Base-by-base conservation (phyloP, 2,113 vertebrate species). In the Thamnaconus septentrionalis region DNA sequence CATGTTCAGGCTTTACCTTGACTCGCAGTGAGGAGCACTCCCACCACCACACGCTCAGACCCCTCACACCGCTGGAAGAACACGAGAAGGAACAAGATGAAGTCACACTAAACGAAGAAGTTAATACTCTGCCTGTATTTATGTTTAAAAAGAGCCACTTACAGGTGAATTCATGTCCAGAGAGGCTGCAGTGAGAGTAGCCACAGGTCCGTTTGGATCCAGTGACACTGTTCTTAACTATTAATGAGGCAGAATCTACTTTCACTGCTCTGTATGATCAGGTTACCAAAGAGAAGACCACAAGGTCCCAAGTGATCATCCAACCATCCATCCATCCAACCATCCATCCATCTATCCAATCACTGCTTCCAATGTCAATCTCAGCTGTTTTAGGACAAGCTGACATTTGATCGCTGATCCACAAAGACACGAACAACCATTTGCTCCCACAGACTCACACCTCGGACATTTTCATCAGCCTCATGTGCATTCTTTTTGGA, bases 201-300 rank as follows among this genome's bases (percentile, higher is more conserved):
- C 59, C 43, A 40, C n/a, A 11, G 8, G 54, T 64, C n/a, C 41
- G 47, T 47, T 8, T 5, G 8, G 18, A 53, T 53, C 52, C 8
- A 5, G 3, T 8, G 4, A 53, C 52, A 53, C 52, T 8, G 8
- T 0, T 0, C 53, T 91, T 41, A 83, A 90, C 78, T 80, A 90
- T 88, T 85, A 53, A 91, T 69, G 64, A 72, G 8, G 1, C 39
- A 61, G 78, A 76, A 64, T 75, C 72, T 58, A 64, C 76, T 89
- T 85, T 79, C 81, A 73, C 66, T 67, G 51, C 45, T 62, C 40
- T 10, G n/a, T 18, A 18, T 67, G 72, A 59, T 55, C 9, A 42
- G 59, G 46, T 83, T 81, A 62, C 68, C n/a, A 41, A 60, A n/a
- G 69, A 4, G 10, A 48, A 50, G 39, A 58, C 5, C 69, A 41